phyloP scores from a whole-genome alignment of 2,113 vertebrate species.

The Vidua chalybeata region DNA sequence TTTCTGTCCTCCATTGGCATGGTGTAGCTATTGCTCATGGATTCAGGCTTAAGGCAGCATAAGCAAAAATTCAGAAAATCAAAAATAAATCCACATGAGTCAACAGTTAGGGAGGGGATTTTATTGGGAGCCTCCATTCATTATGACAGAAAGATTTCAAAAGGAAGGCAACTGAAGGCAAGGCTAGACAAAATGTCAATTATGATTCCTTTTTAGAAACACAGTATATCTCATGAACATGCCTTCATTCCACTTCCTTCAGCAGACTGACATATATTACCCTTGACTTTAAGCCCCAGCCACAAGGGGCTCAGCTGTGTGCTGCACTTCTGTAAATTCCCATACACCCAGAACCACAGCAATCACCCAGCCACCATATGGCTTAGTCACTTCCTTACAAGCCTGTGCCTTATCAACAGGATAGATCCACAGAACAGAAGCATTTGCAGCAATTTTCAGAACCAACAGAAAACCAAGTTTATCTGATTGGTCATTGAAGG shows the following conservation, averaged over 20 bases:
- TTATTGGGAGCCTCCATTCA: not conserved
- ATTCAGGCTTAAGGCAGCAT: not conserved
- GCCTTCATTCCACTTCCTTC: not conserved
- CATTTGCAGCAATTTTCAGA: not conserved
- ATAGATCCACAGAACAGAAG: not conserved
- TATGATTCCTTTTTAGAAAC: not conserved
- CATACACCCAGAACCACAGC: not conserved
- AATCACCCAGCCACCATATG: not conserved
- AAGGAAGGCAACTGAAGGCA: not conserved
- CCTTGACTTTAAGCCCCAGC: not conserved
- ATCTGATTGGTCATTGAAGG: not conserved
- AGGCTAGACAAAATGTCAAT: not conserved
- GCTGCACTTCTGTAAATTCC: not conserved
- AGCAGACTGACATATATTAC: not conserved
- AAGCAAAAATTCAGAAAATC: not conserved
- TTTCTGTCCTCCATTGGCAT: accelerated
- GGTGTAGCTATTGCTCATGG: not conserved
- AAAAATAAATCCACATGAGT: not conserved
- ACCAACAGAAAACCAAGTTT: not conserved
- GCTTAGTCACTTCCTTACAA: not conserved
- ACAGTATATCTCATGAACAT: not conserved
- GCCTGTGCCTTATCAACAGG: not conserved
- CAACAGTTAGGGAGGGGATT: not conserved
- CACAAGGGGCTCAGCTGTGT: not conserved
- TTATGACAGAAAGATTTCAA: not conserved